phyloP scores from a whole-genome alignment of 2,888 invertebrate genomes.

The Tridacna crocea region DNA sequence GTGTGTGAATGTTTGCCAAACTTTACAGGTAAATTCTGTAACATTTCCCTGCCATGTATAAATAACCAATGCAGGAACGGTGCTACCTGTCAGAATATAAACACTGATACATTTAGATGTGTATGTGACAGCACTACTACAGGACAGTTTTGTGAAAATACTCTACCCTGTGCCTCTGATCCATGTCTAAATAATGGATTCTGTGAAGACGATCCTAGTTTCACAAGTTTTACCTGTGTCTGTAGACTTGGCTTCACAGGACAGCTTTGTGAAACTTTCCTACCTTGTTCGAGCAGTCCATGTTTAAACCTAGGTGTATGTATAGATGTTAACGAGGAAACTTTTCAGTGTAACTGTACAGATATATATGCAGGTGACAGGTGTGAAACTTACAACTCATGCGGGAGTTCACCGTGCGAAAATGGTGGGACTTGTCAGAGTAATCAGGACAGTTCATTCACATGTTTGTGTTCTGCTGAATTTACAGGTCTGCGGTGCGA shows the following conservation, averaged over 20 bases:
- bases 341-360: slow-evolving; percentile 68
- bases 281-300: slow-evolving; percentile 67
- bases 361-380: slow-evolving; percentile 64
- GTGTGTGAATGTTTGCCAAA: slow-evolving; percentile 72
- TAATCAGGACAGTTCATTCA: slow-evolving; percentile 47
- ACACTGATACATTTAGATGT: slow-evolving; percentile 60
- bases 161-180: slow-evolving; percentile 57
- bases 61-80: slow-evolving; percentile 86
- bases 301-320: slow-evolving; percentile 80
- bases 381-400: slow-evolving; percentile 60
- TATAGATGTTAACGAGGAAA: slow-evolving; percentile 54
- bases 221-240: slow-evolving; percentile 57
- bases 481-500: slow-evolving; percentile 67
- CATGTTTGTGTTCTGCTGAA: slow-evolving; percentile 58
- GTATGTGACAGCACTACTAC: slow-evolving; percentile 66
- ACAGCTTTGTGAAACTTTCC: slow-evolving; percentile 63
- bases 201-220: slow-evolving; percentile 47
- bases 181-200: slow-evolving; percentile 64
- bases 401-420: slow-evolving; percentile 66
- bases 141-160: slow-evolving; percentile 65
- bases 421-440: slow-evolving; percentile 61
- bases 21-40: slow-evolving; percentile 74
- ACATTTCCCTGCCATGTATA: slow-evolving; percentile 69
- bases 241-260: slow-evolving; percentile 67
- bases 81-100: slow-evolving; percentile 91